A percentile compares a stretch with the other conserved stretches of the same genome.
phyloP scores from a whole-genome alignment of 2,113 vertebrate species.

The Oreochromis aureus region DNA sequence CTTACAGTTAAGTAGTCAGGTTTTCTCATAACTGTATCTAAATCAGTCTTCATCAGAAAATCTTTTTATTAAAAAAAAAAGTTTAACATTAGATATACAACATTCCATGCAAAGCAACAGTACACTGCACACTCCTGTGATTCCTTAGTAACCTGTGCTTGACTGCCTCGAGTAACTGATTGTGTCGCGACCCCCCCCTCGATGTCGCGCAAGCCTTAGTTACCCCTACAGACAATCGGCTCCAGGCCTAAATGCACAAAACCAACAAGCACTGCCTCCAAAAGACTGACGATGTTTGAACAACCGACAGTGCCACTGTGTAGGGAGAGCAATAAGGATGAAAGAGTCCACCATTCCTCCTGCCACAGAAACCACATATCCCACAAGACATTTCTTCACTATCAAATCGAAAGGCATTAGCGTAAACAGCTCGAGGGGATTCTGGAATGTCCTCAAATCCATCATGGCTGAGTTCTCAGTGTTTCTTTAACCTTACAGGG shows the following conservation, averaged over 20 bases:
- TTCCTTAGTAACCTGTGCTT: not conserved
- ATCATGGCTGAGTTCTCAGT: slow-evolving; percentile 25
- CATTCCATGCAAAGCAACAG: not conserved
- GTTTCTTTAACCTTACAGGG: slow-evolving; percentile 43
- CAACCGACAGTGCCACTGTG: not conserved
- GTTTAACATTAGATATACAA: not conserved
- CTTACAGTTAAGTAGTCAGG: not conserved
- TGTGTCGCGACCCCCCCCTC: slow-evolving; percentile 15
- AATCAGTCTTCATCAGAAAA: not conserved
- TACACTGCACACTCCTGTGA: not conserved
- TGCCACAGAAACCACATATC: slow-evolving; percentile 32
- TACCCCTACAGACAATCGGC: not conserved
- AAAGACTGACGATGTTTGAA: slow-evolving; percentile 1
- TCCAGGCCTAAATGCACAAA: not conserved
- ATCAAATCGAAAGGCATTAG: slow-evolving; percentile 16
- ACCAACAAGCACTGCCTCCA: slow-evolving; percentile 11
- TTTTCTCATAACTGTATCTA: not conserved
- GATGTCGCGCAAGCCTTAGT: not conserved
- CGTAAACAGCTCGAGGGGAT: slow-evolving; percentile 45
- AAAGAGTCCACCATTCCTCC: slow-evolving; percentile 1
- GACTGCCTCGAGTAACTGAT: not conserved
- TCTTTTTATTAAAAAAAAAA: accelerated
- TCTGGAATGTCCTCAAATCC: slow-evolving; percentile 51
- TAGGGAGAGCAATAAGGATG: not conserved
- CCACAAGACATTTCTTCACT: slow-evolving; percentile 30